phyloP scores from a whole-genome alignment of 2,113 vertebrate genomes.

The Hyaena hyaena region DNA sequence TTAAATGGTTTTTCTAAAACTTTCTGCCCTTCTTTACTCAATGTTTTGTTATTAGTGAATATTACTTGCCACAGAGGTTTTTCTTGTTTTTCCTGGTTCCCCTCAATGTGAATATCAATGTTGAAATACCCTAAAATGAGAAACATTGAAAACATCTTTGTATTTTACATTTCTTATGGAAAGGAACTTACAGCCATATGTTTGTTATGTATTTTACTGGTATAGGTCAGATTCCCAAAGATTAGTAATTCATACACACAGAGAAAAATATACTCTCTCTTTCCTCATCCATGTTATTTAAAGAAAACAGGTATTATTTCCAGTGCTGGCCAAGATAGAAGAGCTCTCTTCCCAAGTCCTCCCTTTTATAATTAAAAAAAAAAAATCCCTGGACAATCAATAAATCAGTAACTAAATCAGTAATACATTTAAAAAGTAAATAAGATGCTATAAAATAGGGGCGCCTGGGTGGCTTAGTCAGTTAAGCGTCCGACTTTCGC shows the following conservation, averaged over 20 bases:
- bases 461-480: too few species aligned
- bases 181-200: not conserved
- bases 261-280: not conserved
- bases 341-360: not conserved
- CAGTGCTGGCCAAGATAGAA: not conserved
- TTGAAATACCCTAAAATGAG: conserved; percentile 44
- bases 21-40: conserved; percentile 1
- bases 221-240: conserved; percentile 5
- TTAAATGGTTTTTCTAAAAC: conserved; percentile 30
- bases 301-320: not conserved
- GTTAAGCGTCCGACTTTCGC: too few species aligned
- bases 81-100: not conserved
- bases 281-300: not conserved
- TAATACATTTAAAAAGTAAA: not conserved
- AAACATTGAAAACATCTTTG: conserved; percentile 22
- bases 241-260: not conserved
- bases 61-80: conserved; percentile 12
- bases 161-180: not conserved
- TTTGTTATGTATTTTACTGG: not conserved
- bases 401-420: not conserved
- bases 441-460: not conserved
- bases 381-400: not conserved
- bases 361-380: not conserved
- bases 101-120: not conserved
- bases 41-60: not conserved